Conservation (phyloP, 2,113 vertebrate genomes). For the Columba livia region DNA sequence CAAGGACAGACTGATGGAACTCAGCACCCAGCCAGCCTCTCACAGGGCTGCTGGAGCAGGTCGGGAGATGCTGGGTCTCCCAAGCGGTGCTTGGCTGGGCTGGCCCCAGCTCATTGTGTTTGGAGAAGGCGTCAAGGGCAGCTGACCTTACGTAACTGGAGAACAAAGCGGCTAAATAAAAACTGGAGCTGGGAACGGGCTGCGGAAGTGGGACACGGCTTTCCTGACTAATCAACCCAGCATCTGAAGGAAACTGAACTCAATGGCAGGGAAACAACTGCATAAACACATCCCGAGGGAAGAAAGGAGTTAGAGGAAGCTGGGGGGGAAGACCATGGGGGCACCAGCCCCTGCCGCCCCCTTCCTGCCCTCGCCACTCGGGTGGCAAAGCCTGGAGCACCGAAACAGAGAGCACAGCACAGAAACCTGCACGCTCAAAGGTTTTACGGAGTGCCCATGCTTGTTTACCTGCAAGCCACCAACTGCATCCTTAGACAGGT, state of each 20-base stretch:
- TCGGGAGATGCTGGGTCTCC: accelerated
- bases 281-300: conserved; percentile 58
- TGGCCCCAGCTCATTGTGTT: background rate
- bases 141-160: conserved; percentile 11
- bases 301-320: conserved; percentile 28
- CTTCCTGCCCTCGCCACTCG: background rate
- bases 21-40: background rate
- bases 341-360: background rate
- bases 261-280: conserved; percentile 52
- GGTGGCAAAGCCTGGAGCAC: background rate
- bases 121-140: conserved; percentile 15
- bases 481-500: accelerated
- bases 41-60: accelerated
- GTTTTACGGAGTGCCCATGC: background rate
- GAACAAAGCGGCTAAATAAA: conserved; percentile 60
- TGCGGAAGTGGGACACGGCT: conserved; percentile 36
- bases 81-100: background rate
- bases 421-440: background rate
- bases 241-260: conserved; percentile 52
- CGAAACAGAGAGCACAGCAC: background rate
- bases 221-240: conserved; percentile 34
- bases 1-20: background rate
- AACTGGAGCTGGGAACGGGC: conserved; percentile 52
- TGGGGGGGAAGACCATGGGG: background rate
- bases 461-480: background rate